Evolutionary conservation across 1,140 invertebrate genomes (phyloP), one percentile per base, ranked within the genome.

Genomic region (Polypedilum vanderplanki): DNA sequence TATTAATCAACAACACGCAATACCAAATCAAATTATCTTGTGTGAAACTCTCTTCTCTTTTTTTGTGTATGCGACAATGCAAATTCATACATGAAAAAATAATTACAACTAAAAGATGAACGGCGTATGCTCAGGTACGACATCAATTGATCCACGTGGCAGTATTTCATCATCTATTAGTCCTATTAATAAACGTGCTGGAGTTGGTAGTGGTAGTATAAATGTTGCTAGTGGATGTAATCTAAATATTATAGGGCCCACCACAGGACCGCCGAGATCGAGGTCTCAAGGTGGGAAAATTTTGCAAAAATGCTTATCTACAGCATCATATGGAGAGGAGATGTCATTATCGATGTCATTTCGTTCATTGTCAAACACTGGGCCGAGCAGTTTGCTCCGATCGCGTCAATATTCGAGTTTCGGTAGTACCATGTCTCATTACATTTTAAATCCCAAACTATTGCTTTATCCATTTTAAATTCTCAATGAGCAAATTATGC

Each of bases 371-470:
- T 81, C 82, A 75, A 76, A 82, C 82, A 85, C 81, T 81, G 82
- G 85, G 85, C 86, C 84, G 81, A 85, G 87, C 83, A 89, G 87
- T 85, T 86, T 90, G 84, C 88, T 89, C 81, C 87, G 88, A 86
- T 90, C 91, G 86, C 89, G 92, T 87, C 92, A 93, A 88, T 94
- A 93, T 92, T 92, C 90, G 90, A 93, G 91, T 90, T 93, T 93
- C 90, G 92, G 91, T 93, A 93, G 90, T 92, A 93, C 90, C 75
- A 78, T 76, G 74, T 77, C 76, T 76, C 22, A 65, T 74, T 41
- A 17, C 65, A 76, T 33, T 3, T 33, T 33, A 5, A 33, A 3
- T 33, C 5, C 24, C 24, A 33, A 33, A 33, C 24, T 33, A 33
- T 33, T 33, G 24, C 24, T 33, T 5, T 33, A 33, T 33, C 24